These are phyloP conservation scores for Antheraea yamamai DNA, from an alignment of 2,888 invertebrate genomes.

Conservation along the genomic window DNA sequence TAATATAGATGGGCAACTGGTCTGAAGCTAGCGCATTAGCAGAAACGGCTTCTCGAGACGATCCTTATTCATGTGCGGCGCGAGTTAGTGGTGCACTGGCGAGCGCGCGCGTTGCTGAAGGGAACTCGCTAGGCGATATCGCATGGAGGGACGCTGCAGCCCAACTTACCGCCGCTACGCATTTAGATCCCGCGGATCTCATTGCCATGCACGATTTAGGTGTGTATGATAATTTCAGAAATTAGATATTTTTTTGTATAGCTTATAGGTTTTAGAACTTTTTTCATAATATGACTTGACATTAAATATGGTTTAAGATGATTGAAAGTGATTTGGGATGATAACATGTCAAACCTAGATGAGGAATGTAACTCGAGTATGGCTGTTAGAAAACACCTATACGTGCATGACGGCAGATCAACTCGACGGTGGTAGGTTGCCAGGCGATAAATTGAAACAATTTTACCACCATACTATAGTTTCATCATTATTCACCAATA, in stretches of 20 bases:
- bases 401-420: too few species aligned
- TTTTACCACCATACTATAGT: too few species aligned
- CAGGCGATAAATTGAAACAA: too few species aligned
- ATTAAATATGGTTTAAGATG: too few species aligned
- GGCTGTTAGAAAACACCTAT: too few species aligned
- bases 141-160: conserved; percentile 51
- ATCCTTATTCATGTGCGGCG: conserved; percentile 73
- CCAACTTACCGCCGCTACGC: conserved; percentile 63
- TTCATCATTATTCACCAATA: too few species aligned
- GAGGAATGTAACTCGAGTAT: too few species aligned
- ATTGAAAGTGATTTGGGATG: too few species aligned
- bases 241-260: background rate
- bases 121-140: conserved; percentile 20
- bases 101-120: conserved; percentile 31
- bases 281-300: too few species aligned
- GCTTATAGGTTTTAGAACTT: background rate
- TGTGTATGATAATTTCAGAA: conserved; percentile 27
- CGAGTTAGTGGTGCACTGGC: conserved; percentile 61
- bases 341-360: too few species aligned
- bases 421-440: too few species aligned
- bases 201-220: conserved; percentile 68
- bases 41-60: conserved; percentile 67
- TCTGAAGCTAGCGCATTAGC: conserved; percentile 62
- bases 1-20: conserved; percentile 64
- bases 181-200: conserved; percentile 69